Base-by-base conservation (phyloP, 2,113 vertebrate species). In the Microtus ochrogaster region DNA sequence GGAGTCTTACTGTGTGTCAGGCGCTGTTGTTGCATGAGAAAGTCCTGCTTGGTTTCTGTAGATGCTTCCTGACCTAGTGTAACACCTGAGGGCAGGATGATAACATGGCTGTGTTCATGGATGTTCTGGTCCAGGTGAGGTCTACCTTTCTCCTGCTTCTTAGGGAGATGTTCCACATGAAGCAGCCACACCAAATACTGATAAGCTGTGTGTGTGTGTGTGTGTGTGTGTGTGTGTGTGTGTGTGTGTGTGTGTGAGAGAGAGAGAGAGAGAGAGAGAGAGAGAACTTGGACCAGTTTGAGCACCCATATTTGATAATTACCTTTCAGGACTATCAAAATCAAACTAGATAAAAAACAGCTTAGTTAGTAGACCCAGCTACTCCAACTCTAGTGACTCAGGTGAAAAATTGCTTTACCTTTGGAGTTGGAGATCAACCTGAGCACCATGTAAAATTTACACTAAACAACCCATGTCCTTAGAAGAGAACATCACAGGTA, bases 81-180 rank as follows among this genome's bases (percentile, higher is more conserved):
- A 24, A 55, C 7, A 13, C 0, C 14, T 47, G 17, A 21, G 24
- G 44, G 5, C 0, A 22, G 24, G 16, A 26, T n/a, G 36, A 14
- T 1, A 21, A 12, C 19, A 36, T 26, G 12, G 26, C 63, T 2
- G 0, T 47, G 44, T 14, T 6, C 9, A 4, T 65, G 33, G 55
- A 47, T 9, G 4, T n/a, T 10, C 28, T 49, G 24, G 30, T 9
- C 19, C 24, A 33, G 5, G 2, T 0, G 28, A 39, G n/a, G 47
- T 58, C n/a, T 17, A 7, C 52, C n/a, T 30, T 39, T 26, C 28
- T 5, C 13, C 44, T 30, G 7, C 36, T 4, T 2, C 61, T 65
- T 3, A 3, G 44, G 24, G 39, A 16, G 1, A 61, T 21, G 68
- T 36, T 9, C 49, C n/a, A 33, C 5, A 19, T 26, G 19, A 65